Conservation (phyloP, 2,888 invertebrate genomes). For the Agrotis ipsilon region DNA sequence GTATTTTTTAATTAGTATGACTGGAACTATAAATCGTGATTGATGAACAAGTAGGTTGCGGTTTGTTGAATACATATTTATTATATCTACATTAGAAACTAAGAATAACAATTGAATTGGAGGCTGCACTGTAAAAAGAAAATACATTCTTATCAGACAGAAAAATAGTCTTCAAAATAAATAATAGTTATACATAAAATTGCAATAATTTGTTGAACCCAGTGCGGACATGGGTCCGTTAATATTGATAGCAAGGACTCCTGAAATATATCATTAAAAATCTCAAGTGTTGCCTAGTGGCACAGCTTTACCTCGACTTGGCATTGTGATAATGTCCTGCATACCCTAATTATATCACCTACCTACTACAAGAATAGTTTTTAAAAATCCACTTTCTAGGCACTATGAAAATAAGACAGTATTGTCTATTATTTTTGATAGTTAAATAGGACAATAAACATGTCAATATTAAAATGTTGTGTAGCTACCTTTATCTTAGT, state of each 20-base stretch:
- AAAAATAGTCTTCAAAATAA: background rate
- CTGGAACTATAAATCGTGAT: background rate
- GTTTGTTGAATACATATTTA: constrained; percentile 10
- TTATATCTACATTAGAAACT: background rate
- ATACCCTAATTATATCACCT: background rate
- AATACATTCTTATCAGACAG: background rate
- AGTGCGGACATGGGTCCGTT: no score
- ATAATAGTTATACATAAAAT: no score
- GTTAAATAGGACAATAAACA: background rate
- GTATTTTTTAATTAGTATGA: constrained; percentile 7
- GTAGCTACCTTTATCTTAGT: background rate
- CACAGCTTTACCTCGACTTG: background rate
- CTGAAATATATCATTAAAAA: background rate
- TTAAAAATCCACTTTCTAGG: no score
- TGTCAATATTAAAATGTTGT: background rate
- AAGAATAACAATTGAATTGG: background rate
- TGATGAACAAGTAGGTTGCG: constrained; percentile 49
- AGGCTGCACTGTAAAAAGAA: background rate
- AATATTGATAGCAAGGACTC: no score
- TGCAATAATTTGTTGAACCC: no score
- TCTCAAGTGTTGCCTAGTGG: background rate
- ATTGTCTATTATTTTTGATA: background rate
- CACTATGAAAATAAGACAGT: background rate
- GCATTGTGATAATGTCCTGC: background rate
- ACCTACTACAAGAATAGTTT: no score